Base-by-base conservation (phyloP, 2,113 vertebrate genomes). In the Empidonax traillii region DNA sequence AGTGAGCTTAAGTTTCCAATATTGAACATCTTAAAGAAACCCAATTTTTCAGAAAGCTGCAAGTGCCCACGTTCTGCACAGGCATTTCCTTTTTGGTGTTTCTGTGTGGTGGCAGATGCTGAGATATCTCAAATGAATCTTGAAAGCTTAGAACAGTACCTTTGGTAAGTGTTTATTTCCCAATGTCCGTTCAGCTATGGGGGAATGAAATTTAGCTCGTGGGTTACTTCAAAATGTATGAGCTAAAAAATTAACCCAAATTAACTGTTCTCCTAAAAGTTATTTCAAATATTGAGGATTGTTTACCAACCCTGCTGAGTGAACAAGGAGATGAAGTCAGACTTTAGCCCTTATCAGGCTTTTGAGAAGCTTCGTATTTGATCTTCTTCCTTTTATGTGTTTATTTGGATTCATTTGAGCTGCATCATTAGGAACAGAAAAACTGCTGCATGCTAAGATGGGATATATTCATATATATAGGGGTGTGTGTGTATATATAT, bases 1-100 rank as follows among this genome's bases (percentile, higher is more conserved):
- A 35, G 56, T 53, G 83, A 90, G 88, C 83, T 89, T 89, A 72
- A 77, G 69, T 96, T 95, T 95, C 96, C 86, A 53, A 58, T 62
- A 87, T 9, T 53, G 75, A 85, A 7, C 88, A 90, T 72, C 65
- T 41, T 71, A 84, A 90, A 95, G 90, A 79, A 90, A 59, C 61
- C n/a, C 0, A 77, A 10, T 51, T 93, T 90, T 77, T 93, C 56
- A 37, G 52, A 51, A 21, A 56, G 81, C 63, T 76, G 18, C 3
- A 14, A 43, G 77, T 43, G 63, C 24, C 59, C 62, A 51, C 18
- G 1, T 69, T 66, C 46, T 62, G 8, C 49, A 16, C 39, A 75
- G 44, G 17, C 27, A 1, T 67, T 75, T 78, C 61, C 44, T 82
- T 85, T 66, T 13, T 52, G 55, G 13, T 43, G 58, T 44, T 91